phyloP scores from a whole-genome alignment of 2,797 vertebrate genomes.

The Tenualosa ilisha region DNA sequence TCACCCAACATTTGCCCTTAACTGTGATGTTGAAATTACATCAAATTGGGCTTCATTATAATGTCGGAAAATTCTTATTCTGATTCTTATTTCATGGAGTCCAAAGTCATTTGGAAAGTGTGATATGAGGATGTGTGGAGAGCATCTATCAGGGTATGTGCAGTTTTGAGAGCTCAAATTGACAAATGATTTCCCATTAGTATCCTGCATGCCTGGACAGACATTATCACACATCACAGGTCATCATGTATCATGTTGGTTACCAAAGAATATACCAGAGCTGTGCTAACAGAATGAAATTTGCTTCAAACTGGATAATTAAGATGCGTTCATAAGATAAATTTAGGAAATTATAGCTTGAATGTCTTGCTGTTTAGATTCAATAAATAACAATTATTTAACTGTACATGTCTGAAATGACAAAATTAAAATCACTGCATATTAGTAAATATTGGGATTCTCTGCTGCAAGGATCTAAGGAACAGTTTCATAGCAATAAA shows the following conservation, averaged over 20 bases:
- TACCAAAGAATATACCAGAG: conserved; percentile 2
- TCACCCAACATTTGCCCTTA: background rate
- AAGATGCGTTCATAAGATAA: background rate
- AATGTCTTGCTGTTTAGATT: background rate
- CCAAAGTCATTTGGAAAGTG: background rate
- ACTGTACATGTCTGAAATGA: background rate
- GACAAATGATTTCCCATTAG: background rate
- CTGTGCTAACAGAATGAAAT: conserved; percentile 1
- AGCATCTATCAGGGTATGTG: background rate
- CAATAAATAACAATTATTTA: background rate
- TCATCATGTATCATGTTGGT: background rate
- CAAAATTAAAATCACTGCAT: background rate
- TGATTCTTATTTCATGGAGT: background rate
- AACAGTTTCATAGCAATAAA: background rate
- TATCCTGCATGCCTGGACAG: background rate
- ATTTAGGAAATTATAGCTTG: background rate
- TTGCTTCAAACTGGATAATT: background rate
- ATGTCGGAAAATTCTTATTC: background rate
- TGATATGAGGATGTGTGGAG: background rate
- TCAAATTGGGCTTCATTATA: background rate
- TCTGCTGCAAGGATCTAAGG: background rate
- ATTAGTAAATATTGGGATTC: background rate
- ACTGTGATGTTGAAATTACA: background rate
- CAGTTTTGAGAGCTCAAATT: background rate
- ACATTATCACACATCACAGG: background rate